Conservation (phyloP, 1,140 invertebrate genomes). For the Atta cephalotes region DNA sequence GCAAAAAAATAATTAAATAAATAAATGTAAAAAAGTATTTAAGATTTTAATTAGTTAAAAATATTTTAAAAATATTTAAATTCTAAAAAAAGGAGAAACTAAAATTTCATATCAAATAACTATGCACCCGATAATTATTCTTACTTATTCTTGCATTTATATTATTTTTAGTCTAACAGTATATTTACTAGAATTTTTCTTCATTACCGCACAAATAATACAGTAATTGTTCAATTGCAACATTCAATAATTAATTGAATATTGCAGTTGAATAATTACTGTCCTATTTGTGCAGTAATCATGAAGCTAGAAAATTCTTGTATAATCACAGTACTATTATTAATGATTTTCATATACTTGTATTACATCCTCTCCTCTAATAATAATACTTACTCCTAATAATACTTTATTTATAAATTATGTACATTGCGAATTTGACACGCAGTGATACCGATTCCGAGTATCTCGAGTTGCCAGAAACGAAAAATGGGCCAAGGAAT, state of each 20-base stretch:
- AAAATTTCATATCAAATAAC: not conserved
- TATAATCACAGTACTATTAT: not conserved
- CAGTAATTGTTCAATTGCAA: no score
- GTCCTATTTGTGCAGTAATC: not conserved
- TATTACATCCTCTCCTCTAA: not conserved
- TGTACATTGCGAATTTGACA: conserved; percentile 10
- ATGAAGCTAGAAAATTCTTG: not conserved
- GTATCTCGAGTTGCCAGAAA: conserved; percentile 37
- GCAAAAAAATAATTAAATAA: no score
- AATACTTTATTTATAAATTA: not conserved
- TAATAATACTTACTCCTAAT: no score
- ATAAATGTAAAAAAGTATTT: not conserved
- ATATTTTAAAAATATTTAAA: not conserved
- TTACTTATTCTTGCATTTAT: not conserved
- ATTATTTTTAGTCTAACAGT: not conserved
- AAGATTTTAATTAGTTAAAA: no score
- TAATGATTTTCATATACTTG: not conserved
- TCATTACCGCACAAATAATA: no score
- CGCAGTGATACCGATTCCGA: conserved; percentile 27
- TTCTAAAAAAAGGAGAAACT: not conserved
- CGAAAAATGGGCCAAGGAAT: conserved; percentile 47
- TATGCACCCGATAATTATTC: not conserved
- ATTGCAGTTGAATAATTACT: not conserved
- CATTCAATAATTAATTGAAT: not conserved
- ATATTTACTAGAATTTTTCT: no score